These are phyloP conservation scores for Lampris megalopsis DNA, from an alignment of 2,113 vertebrate genomes.

Conservation along the genomic window DNA sequence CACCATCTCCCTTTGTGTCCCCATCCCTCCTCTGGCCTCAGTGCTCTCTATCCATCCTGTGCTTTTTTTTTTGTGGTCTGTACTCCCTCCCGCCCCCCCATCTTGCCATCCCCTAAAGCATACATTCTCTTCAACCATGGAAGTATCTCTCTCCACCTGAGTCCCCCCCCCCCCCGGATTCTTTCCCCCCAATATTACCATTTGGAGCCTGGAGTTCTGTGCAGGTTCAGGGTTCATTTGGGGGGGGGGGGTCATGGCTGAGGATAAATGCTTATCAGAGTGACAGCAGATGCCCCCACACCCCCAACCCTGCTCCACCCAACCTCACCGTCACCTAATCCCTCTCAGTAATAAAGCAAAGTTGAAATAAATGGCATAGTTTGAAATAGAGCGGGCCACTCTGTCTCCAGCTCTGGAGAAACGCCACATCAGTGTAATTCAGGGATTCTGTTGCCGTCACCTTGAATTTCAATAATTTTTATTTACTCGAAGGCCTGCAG, in stretches of 20 bases:
- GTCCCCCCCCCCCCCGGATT: constrained; percentile 65
- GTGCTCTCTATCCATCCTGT: constrained; percentile 65
- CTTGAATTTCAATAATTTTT: constrained; percentile 60
- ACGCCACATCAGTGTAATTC: constrained; percentile 59
- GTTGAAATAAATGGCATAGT: constrained; percentile 59
- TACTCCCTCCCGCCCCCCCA: constrained; percentile 53
- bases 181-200: constrained; percentile 63
- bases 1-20: background rate
- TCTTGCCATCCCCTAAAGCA: constrained; percentile 76
- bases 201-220: constrained; percentile 47
- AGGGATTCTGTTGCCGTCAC: constrained; percentile 56
- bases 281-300: background rate
- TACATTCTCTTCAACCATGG: constrained; percentile 67
- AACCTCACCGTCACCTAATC: constrained; percentile 28
- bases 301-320: no score
- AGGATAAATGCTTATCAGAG: constrained; percentile 1
- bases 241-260: constrained; percentile 19
- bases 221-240: constrained; percentile 1
- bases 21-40: constrained; percentile 12
- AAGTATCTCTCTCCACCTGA: constrained; percentile 73
- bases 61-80: constrained; percentile 62
- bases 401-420: constrained; percentile 33
- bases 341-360: constrained; percentile 66
- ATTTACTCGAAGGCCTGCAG: constrained; percentile 53
- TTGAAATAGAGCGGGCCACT: constrained; percentile 38